Base-by-base conservation (phyloP, 2,797 vertebrate species). In the Carcharodon carcharias region DNA sequence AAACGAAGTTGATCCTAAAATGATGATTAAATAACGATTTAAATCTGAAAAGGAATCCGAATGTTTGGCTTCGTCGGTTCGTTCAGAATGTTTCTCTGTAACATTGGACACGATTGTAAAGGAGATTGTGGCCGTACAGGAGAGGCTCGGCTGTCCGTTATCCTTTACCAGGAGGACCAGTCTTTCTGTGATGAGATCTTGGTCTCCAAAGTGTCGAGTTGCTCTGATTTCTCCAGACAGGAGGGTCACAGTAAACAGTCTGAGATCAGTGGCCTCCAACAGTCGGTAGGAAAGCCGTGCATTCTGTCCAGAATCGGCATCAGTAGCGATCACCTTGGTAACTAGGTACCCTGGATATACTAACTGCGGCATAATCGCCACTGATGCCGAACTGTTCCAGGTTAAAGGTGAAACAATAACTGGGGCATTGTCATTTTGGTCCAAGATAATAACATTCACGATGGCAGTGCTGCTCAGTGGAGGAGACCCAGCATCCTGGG, bases 231-330 rank as follows among this genome's bases (percentile, higher is more conserved):
- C n/a, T 9, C 16, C 91, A 65, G 91, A 40, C 0, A 65, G 61
- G 5, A 65, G 61, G 21, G 6, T n/a, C 35, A 93, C 18, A 67
- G 18, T 67, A 67, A 93, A 93, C 18, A 45, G 7, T 26, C 31
- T 45, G 61, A n/a, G 61, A 93, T 93, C 18, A 67, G 35, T 45
- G 16, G 61, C 91, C n/a, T 45, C 18, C 91, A 93, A 40, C 61
- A 67, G 4, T 67, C 67, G 91, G 3, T 93, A 93, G n/a, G 61
- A 93, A 9, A 93, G 61, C 91, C 18, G 61, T 67, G 61, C 63
- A 63, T 93, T 93, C 21, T 93, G 91, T 67, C 91, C 91, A 63
- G 91, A 93, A 65, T 93, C 91, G 9, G 91, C 91, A 65, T 93
- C 58, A 23, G 91, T 67, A 1, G 35, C 91, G 9, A 67, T 40